A percentile compares a stretch with the other conserved stretches of the same genome.
Evolutionary conservation across 2,797 vertebrate species (phyloP).

Genomic region (Melanotaenia nigrans): DNA sequence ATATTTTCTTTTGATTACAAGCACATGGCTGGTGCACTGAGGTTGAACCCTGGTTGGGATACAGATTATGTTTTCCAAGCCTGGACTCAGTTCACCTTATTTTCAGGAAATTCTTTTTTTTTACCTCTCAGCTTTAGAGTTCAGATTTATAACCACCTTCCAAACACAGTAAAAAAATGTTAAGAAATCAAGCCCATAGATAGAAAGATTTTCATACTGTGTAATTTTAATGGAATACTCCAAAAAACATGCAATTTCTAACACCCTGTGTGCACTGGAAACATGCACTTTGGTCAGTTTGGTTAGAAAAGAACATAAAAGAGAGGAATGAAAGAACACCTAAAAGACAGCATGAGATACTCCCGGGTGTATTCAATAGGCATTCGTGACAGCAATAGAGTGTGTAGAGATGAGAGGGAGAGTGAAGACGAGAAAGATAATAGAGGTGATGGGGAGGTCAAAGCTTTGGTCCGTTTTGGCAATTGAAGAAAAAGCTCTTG

Average conservation of each 20-base stretch:
- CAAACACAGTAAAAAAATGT: conserved; percentile 16
- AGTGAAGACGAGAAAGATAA: conserved; percentile 71
- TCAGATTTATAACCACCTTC: conserved; percentile 18
- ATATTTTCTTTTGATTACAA: conserved; percentile 64
- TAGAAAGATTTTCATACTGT: conserved; percentile 21
- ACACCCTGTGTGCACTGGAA: conserved; percentile 21
- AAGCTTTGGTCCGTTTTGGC: conserved; percentile 60
- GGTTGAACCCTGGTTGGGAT: conserved; percentile 50
- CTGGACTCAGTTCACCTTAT: conserved; percentile 17
- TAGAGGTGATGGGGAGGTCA: conserved; percentile 79
- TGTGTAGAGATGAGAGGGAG: conserved; percentile 69
- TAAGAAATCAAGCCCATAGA: conserved; percentile 8
- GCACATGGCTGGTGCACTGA: conserved; percentile 52
- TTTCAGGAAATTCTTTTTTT: conserved; percentile 36
- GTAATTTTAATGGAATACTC: not conserved
- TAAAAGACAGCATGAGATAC: conserved; percentile 37
- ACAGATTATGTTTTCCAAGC: conserved; percentile 43
- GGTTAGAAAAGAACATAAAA: conserved; percentile 41
- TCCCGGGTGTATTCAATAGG: conserved; percentile 62
- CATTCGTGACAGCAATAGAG: conserved; percentile 64
- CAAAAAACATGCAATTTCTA: not conserved
- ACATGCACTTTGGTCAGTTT: conserved; percentile 26
- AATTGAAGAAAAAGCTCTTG: conserved; percentile 70
- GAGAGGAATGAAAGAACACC: conserved; percentile 22
- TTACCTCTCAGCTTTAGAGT: conserved; percentile 28